Conservation (phyloP, 2,113 vertebrate genomes). For the Salvelinus alpinus region DNA sequence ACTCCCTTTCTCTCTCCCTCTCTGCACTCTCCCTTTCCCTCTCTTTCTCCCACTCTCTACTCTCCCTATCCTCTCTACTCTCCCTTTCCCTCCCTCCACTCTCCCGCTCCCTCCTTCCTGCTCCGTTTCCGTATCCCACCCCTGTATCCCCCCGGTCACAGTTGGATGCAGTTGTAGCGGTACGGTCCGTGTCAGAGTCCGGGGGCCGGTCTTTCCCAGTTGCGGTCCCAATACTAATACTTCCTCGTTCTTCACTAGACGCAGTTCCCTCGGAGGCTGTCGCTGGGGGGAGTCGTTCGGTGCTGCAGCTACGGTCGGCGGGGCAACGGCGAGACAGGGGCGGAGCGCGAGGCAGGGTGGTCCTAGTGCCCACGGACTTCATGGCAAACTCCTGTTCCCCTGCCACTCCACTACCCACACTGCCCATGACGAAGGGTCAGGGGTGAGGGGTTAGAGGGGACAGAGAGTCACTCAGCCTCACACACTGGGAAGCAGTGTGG, state of each 20-base stretch:
- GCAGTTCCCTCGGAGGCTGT: constrained; percentile 78
- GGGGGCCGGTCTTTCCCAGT: constrained; percentile 76
- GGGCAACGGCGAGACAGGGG: constrained; percentile 76
- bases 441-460: constrained; percentile 67
- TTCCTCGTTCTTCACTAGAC: constrained; percentile 80
- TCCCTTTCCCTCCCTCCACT: constrained; percentile 44
- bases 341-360: constrained; percentile 77
- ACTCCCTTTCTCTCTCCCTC: too few relatives aligned
- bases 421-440: constrained; percentile 82
- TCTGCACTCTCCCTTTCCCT: too few relatives aligned
- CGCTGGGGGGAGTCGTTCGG: constrained; percentile 76
- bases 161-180: constrained; percentile 77
- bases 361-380: constrained; percentile 95
- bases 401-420: constrained; percentile 92
- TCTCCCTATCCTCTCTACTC: constrained; percentile 53
- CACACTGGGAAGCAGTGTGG: constrained; percentile 72
- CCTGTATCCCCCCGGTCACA: constrained; percentile 79
- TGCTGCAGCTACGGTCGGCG: constrained; percentile 72
- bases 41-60: constrained; percentile 12
- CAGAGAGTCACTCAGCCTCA: constrained; percentile 60
- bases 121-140: constrained; percentile 80
- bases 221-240: constrained; percentile 72
- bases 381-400: constrained; percentile 96
- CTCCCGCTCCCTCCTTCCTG: constrained; percentile 66
- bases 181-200: constrained; percentile 82